Percentiles rank a stretch among this genome's conserved stretches.
Conservation (phyloP, 2,888 invertebrate species). For the Amorpha juglandis region DNA sequence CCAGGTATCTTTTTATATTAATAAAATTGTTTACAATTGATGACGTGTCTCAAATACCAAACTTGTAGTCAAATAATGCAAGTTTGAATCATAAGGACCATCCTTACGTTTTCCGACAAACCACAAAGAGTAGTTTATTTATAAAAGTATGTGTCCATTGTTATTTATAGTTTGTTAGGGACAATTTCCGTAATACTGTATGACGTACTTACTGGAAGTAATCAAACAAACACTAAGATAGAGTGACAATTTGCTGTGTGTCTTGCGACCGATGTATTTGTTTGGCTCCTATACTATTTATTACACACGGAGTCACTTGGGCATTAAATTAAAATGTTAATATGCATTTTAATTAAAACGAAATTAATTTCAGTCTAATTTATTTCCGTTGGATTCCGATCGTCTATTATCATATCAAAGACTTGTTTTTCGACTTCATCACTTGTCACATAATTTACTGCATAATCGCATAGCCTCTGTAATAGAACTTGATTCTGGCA, state of each 20-base stretch:
- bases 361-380: too few species aligned
- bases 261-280: not conserved
- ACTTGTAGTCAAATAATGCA: not conserved
- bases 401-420: too few species aligned
- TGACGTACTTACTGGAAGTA: conserved; percentile 13
- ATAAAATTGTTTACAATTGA: too few species aligned
- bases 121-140: conserved; percentile 28
- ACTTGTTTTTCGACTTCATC: too few species aligned
- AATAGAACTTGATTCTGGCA: too few species aligned
- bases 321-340: not conserved
- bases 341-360: too few species aligned
- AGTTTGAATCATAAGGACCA: not conserved
- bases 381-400: too few species aligned
- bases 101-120: not conserved
- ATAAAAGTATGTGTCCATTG: conserved; percentile 32
- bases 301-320: not conserved
- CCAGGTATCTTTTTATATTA: too few species aligned
- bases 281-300: not conserved
- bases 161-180: conserved; percentile 31
- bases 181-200: conserved; percentile 33
- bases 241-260: not conserved
- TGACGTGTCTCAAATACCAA: not conserved
- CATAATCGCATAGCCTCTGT: too few species aligned
- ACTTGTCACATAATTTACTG: too few species aligned
- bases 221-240: conserved; percentile 11